Evolutionary conservation across 2,113 vertebrate species (phyloP).

Genomic region (Chunga burmeisteri): DNA sequence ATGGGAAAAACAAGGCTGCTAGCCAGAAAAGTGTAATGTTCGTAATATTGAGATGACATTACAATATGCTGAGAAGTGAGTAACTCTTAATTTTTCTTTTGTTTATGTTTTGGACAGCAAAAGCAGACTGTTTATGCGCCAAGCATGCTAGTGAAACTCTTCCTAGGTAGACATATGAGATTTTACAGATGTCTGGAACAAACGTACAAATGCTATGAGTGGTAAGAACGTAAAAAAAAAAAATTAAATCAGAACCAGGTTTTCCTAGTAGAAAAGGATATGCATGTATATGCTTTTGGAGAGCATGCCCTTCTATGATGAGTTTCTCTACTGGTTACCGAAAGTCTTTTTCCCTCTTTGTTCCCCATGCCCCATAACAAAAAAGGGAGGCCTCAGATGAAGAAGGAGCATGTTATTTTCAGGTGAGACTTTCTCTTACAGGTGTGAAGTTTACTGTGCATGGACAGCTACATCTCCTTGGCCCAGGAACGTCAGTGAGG

Average conservation of each 20-base stretch:
- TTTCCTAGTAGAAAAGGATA: neutral
- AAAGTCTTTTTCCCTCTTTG: neutral
- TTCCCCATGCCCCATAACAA: neutral
- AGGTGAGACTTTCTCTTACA: neutral
- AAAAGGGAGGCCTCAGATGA: neutral
- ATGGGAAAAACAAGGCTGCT: neutral
- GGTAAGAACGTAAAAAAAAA: neutral
- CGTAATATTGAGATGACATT: neutral
- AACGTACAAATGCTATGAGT: neutral
- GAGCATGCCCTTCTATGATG: neutral
- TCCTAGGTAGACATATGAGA: neutral
- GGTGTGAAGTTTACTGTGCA: neutral
- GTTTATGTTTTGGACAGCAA: neutral
- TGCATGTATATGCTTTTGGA: neutral
- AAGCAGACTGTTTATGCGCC: neutral
- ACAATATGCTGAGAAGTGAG: neutral
- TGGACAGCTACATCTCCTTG: neutral
- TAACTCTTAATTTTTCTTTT: neutral
- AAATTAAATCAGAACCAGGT: neutral
- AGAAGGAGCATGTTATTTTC: neutral
- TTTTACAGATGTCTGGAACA: neutral
- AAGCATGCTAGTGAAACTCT: neutral
- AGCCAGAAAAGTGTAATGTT: neutral
- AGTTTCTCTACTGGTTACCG: neutral
- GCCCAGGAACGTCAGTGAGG: neutral